Conservation (phyloP, 2,888 invertebrate genomes). For the Lacanobia oleracea region DNA sequence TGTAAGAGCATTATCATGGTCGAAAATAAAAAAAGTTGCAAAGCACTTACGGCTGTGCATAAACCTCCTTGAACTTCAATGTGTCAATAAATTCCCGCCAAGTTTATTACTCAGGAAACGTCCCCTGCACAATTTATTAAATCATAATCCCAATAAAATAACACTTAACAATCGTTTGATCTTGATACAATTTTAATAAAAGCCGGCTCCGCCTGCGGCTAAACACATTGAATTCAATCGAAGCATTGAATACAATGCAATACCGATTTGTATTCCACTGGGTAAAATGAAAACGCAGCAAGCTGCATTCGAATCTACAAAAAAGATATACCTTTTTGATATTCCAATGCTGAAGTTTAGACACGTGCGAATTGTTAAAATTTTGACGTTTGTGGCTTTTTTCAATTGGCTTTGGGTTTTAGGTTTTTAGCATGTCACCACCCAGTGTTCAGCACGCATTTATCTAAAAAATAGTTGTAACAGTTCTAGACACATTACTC, state of each 20-base stretch:
- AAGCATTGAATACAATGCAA: constrained; percentile 59
- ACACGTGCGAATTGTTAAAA: constrained; percentile 16
- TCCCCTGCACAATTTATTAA: constrained; percentile 4
- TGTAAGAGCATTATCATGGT: no score
- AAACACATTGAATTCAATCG: constrained; percentile 56
- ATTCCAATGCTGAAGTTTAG: constrained; percentile 19
- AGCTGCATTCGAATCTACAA: constrained; percentile 54
- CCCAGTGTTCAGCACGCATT: background rate
- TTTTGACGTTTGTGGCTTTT: constrained; percentile 18
- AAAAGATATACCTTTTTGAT: constrained; percentile 40
- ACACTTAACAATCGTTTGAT: constrained; percentile 43
- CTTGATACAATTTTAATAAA: constrained; percentile 55
- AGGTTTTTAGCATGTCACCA: constrained; percentile 12
- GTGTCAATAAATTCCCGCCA: background rate
- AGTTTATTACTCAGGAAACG: background rate
- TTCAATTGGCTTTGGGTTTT: background rate
- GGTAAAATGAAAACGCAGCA: constrained; percentile 61
- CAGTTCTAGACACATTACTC: background rate
- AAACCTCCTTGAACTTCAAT: background rate
- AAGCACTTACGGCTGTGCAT: background rate
- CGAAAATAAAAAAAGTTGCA: no score
- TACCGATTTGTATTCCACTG: constrained; percentile 62
- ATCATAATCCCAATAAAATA: constrained; percentile 40
- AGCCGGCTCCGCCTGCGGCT: constrained; percentile 30
- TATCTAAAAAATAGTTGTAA: no score